Conservation (phyloP, 2,888 invertebrate species). For the Metellina segmentata region DNA sequence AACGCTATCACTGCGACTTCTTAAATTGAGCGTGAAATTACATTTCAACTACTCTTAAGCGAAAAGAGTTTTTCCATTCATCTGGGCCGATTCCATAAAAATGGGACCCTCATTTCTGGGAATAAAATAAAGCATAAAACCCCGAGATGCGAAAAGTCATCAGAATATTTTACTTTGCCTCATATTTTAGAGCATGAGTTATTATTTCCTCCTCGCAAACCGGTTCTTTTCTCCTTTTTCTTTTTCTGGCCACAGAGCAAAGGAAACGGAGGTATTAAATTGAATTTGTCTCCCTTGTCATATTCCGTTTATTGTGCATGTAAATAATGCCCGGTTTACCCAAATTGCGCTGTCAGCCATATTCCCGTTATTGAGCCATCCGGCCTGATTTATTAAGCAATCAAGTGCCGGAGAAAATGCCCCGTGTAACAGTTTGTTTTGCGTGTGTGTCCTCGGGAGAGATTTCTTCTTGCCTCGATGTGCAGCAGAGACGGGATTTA, state of each 20-base stretch:
- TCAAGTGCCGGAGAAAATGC: slow-evolving; percentile 12
- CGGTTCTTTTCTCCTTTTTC: neutral
- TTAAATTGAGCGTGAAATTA: slow-evolving; percentile 1
- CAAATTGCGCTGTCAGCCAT: slow-evolving; percentile 46
- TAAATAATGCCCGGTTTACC: slow-evolving; percentile 67
- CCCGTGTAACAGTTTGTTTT: slow-evolving; percentile 55
- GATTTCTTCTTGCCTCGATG: too few relatives aligned
- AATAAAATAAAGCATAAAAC: neutral
- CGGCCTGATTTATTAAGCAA: slow-evolving; percentile 58
- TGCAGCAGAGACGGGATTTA: neutral
- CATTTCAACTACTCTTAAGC: neutral
- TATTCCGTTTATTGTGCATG: slow-evolving; percentile 62
- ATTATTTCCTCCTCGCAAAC: neutral
- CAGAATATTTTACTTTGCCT: slow-evolving; percentile 13
- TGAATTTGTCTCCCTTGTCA: slow-evolving; percentile 69
- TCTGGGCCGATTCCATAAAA: neutral
- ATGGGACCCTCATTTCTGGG: neutral
- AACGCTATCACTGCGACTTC: neutral
- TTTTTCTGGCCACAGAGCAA: slow-evolving; percentile 3
- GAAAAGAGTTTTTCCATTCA: neutral
- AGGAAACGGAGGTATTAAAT: slow-evolving; percentile 44
- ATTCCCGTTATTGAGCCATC: slow-evolving; percentile 54
- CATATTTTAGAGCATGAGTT: slow-evolving; percentile 30
- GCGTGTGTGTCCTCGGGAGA: neutral
- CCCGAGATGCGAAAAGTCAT: neutral